A percentile compares a stretch with the other conserved stretches of the same genome.
Evolutionary conservation across 2,888 invertebrate species (phyloP).

Genomic region (Quadroppia sp.): DNA sequence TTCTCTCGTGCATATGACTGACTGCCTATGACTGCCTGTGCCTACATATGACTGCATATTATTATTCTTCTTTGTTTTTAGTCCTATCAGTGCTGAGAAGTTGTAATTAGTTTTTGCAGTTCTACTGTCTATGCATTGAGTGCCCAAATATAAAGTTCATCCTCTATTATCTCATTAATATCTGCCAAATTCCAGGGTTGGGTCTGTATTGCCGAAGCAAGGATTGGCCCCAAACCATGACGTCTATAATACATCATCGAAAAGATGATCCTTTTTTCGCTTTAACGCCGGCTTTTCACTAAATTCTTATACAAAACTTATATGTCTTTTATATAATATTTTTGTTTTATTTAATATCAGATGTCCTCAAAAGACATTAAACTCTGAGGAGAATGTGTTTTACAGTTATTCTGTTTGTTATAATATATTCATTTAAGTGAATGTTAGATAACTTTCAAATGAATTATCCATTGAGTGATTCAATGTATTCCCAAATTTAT

Average conservation of each 20-base stretch:
- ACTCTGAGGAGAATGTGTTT: background rate
- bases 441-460: too few species aligned
- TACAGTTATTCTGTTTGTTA: too few species aligned
- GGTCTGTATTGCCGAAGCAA: conserved; percentile 3
- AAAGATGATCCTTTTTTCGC: conserved; percentile 22
- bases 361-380: conserved; percentile 10
- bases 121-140: background rate
- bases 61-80: background rate
- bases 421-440: too few species aligned
- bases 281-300: background rate
- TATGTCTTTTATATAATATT: background rate
- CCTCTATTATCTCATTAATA: conserved; percentile 30
- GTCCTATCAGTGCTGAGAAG: background rate
- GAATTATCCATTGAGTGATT: too few species aligned
- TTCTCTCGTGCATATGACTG: conserved; percentile 14
- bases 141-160: conserved; percentile 26
- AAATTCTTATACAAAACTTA: background rate
- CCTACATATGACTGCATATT: background rate
- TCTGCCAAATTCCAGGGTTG: conserved; percentile 33
- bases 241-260: conserved; percentile 18
- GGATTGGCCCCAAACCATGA: conserved; percentile 31
- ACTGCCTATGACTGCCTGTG: too few species aligned
- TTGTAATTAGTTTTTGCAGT: conserved; percentile 18
- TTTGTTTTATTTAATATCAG: conserved; percentile 15
- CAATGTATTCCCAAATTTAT: background rate